Evolutionary conservation across 2,797 vertebrate species (phyloP).

Genomic region (Hypotaenidia philippensis): DNA sequence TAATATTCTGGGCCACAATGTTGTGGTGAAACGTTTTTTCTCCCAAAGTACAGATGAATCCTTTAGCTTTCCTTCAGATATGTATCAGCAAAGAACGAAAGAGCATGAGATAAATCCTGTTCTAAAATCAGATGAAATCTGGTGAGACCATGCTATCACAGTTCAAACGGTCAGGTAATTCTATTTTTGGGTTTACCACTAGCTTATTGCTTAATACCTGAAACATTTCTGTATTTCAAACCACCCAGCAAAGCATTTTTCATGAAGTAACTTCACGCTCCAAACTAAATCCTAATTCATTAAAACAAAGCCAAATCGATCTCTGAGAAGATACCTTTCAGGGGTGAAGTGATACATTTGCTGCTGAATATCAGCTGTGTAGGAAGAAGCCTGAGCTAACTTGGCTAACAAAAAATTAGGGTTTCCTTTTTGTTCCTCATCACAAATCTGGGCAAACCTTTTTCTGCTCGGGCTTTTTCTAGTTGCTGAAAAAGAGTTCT

Average conservation of each 20-base stretch:
- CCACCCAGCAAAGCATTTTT: neutral
- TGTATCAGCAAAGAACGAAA: neutral
- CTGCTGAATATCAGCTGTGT: no score
- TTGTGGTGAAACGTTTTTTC: neutral
- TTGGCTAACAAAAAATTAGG: neutral
- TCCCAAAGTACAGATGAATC: neutral
- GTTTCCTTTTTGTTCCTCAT: neutral
- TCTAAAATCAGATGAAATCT: neutral
- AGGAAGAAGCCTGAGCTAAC: neutral
- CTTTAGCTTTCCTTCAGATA: neutral
- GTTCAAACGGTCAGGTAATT: neutral
- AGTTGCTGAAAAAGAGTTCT: neutral
- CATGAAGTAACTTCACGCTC: neutral
- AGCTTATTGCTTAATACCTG: neutral
- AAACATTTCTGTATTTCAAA: neutral
- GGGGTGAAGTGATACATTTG: neutral
- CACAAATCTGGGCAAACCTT: neutral
- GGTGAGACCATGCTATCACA: neutral
- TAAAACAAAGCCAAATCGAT: neutral
- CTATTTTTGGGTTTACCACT: neutral
- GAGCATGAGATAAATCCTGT: accelerated
- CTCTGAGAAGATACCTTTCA: neutral
- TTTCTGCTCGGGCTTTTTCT: neutral
- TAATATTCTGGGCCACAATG: neutral
- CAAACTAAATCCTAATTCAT: neutral